Conservation (phyloP, 1,140 invertebrate species). For the Drosophila pruinosa region DNA sequence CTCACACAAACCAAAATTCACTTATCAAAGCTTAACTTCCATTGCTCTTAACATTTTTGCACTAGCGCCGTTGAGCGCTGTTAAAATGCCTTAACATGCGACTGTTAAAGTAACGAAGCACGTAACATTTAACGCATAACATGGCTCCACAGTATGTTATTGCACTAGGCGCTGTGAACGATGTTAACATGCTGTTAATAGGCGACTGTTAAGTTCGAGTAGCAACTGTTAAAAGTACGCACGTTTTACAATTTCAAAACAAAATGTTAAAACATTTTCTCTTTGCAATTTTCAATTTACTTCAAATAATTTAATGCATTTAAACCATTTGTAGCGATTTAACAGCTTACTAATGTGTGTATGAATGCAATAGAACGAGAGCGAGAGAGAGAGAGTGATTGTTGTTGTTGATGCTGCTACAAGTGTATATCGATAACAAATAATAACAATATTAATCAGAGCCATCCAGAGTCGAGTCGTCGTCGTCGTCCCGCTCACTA, state of each 20-base stretch:
- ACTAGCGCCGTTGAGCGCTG: conserved; percentile 2
- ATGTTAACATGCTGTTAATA: conserved; percentile 18
- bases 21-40: background rate
- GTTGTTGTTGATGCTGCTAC: conserved; percentile 43
- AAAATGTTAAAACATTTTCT: background rate
- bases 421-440: conserved; percentile 23
- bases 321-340: conserved; percentile 17
- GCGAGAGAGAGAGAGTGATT: background rate
- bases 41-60: conserved; percentile 13
- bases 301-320: conserved; percentile 21
- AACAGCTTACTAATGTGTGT: conserved; percentile 8
- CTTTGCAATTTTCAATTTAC: conserved; percentile 24
- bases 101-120: conserved; percentile 5
- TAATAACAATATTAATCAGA: background rate
- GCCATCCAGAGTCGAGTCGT: background rate
- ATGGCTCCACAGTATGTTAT: background rate
- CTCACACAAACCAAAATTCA: background rate
- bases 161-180: conserved; percentile 1
- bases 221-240: conserved; percentile 26
- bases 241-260: conserved; percentile 13
- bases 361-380: background rate
- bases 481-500: background rate
- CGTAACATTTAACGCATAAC: background rate
- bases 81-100: conserved; percentile 5
- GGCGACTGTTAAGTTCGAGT: conserved; percentile 23